Conservation (phyloP, 2,113 vertebrate species). For the Panthera uncia region DNA sequence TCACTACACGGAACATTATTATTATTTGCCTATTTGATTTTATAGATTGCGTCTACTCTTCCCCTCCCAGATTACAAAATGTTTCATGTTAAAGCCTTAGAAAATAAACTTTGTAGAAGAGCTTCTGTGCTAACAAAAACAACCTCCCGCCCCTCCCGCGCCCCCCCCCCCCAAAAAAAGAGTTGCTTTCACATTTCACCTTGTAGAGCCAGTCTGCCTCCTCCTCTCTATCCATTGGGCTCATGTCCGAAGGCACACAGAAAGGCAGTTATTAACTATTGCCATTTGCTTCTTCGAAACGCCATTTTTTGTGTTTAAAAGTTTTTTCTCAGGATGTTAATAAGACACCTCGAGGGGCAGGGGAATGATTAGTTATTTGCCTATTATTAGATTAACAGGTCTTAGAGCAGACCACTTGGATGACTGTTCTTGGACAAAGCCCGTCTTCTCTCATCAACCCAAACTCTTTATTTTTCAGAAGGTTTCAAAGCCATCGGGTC, state of each 20-base stretch:
- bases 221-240: neutral
- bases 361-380: slow-evolving; percentile 16
- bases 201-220: slow-evolving; percentile 30
- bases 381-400: neutral
- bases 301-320: neutral
- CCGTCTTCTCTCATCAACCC: slow-evolving; percentile 32
- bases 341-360: slow-evolving; percentile 39
- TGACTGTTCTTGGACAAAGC: neutral
- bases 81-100: slow-evolving; percentile 87
- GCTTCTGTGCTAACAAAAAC: slow-evolving; percentile 80
- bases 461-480: slow-evolving; percentile 36
- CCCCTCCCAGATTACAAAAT: slow-evolving; percentile 82
- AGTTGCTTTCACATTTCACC: neutral
- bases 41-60: slow-evolving; percentile 31
- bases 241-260: slow-evolving; percentile 26
- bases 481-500: neutral
- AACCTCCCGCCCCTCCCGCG: neutral
- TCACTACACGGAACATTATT: neutral
- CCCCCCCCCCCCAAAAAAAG: neutral
- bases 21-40: slow-evolving; percentile 53
- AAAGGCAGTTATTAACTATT: neutral
- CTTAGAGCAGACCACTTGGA: neutral
- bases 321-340: neutral
- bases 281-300: slow-evolving; percentile 28
- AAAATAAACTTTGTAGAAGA: slow-evolving; percentile 82